Evolutionary conservation across 2,113 vertebrate genomes (phyloP), one percentile per base, ranked within the genome.

Genomic region (Phyllopteryx taeniolatus): DNA sequence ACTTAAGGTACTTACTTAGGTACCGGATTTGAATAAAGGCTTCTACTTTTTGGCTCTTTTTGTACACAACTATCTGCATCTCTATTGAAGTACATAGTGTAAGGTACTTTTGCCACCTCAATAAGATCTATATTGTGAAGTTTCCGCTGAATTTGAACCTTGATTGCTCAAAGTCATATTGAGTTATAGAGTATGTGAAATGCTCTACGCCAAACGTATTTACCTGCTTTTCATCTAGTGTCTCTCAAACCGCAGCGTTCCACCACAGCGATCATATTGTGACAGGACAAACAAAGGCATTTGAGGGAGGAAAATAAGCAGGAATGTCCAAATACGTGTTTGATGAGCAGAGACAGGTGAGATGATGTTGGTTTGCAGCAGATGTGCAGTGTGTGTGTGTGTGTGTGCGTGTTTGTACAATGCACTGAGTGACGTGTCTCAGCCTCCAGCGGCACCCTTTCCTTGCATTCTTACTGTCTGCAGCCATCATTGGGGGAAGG

Each of bases 401-500:
- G 42, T 31, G 31, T 22, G 64, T 66, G 42, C 61, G 27, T 57
- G 20, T 49, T 59, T 74, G 69, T 77, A 46, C 2, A 14, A 67
- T 61, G 56, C 19, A n/a, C 22, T 59, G 53, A 69, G 67, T 27
- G 44, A 60, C 33, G 73, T 9, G 75, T 46, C 14, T 65, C 54
- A 65, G 49, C 49, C 54, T 79, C 76, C 79, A 81, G 74, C 72
- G 73, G 79, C 74, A 76, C 83, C 53, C 46, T 75, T 71, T n/a
- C 59, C 31, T 33, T 60, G 4, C 84, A 75, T 74, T 65, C 64
- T 44, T 9, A 22, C 78, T 72, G 85, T 84, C 89, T 75, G 75
- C 80, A 79, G 81, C 84, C 76, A 84, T 85, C 76, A 82, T 80
- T 78, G 81, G 80, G 77, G 78, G 77, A 73, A 76, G 74, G 84